phyloP scores from a whole-genome alignment of 2,113 vertebrate genomes.

The Etia nguti region DNA sequence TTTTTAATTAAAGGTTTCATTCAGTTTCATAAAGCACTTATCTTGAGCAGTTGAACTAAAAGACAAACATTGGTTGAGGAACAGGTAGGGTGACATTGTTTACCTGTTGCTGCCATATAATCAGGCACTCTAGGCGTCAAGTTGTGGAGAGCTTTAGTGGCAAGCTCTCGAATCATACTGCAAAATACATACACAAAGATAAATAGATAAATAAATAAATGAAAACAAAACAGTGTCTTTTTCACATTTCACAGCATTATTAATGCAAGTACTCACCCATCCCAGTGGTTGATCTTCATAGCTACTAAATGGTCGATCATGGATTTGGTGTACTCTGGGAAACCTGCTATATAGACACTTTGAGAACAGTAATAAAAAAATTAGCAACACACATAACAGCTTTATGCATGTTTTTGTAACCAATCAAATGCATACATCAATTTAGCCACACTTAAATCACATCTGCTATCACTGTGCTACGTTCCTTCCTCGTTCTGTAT shows the following conservation, averaged over 20 bases:
- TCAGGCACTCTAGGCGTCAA: slow-evolving; percentile 79
- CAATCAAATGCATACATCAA: background rate
- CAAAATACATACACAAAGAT: background rate
- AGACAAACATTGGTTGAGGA: background rate
- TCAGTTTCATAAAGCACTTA: background rate
- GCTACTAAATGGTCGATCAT: slow-evolving; percentile 89
- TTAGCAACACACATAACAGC: background rate
- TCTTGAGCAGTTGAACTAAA: background rate
- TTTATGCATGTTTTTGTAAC: background rate
- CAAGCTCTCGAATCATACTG: slow-evolving; percentile 85
- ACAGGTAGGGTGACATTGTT: slow-evolving; percentile 52
- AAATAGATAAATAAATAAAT: background rate
- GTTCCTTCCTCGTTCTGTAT: background rate
- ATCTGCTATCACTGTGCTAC: background rate
- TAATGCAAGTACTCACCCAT: slow-evolving; percentile 71
- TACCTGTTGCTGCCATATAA: slow-evolving; percentile 82
- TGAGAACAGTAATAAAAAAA: background rate
- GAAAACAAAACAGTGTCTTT: background rate
- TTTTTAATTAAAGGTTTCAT: background rate
- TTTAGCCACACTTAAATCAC: background rate
- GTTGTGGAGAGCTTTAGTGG: slow-evolving; percentile 86
- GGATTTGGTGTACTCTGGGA: slow-evolving; percentile 86
- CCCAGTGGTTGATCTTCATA: slow-evolving; percentile 92
- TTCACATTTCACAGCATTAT: background rate
- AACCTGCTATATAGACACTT: slow-evolving; percentile 86